phyloP scores from a whole-genome alignment of 2,797 vertebrate genomes.

The Rhinoraja longicauda region DNA sequence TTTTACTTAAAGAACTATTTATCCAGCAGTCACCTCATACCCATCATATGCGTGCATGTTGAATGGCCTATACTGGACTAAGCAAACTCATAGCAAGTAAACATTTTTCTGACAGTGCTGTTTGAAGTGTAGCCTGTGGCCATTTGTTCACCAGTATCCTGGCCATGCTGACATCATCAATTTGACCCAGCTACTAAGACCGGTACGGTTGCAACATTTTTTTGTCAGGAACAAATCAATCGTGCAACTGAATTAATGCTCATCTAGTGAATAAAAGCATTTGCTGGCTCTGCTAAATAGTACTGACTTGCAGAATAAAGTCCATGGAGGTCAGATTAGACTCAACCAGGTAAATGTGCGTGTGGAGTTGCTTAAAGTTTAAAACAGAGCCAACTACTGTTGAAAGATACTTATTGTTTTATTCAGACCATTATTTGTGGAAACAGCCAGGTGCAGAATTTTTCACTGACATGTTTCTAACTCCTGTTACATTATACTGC shows the following conservation, averaged over 20 bases:
- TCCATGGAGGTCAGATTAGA: slow-evolving; percentile 9
- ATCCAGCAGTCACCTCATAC: slow-evolving; percentile 36
- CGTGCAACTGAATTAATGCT: slow-evolving; percentile 34
- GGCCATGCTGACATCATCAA: slow-evolving; percentile 35
- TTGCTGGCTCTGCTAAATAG: slow-evolving; percentile 26
- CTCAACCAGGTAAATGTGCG: slow-evolving; percentile 18
- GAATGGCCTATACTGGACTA: background rate
- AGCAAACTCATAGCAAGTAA: slow-evolving; percentile 33
- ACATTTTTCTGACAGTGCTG: slow-evolving; percentile 36
- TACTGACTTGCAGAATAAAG: slow-evolving; percentile 29
- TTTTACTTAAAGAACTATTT: slow-evolving; percentile 31
- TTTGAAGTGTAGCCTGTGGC: slow-evolving; percentile 33
- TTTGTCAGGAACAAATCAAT: slow-evolving; percentile 37
- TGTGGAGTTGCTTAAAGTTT: background rate
- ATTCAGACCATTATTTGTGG: background rate
- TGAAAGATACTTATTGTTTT: background rate
- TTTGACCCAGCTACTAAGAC: slow-evolving; percentile 37
- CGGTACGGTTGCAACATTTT: slow-evolving; percentile 17
- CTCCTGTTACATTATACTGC: background rate
- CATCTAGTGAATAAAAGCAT: slow-evolving; percentile 33
- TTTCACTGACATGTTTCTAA: background rate
- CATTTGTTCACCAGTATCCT: slow-evolving; percentile 35
- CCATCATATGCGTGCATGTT: slow-evolving; percentile 28
- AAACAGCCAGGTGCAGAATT: background rate
- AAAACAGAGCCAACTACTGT: background rate